Evolutionary conservation across 2,113 vertebrate species (phyloP).

Genomic region (Uropsilus gracilis): DNA sequence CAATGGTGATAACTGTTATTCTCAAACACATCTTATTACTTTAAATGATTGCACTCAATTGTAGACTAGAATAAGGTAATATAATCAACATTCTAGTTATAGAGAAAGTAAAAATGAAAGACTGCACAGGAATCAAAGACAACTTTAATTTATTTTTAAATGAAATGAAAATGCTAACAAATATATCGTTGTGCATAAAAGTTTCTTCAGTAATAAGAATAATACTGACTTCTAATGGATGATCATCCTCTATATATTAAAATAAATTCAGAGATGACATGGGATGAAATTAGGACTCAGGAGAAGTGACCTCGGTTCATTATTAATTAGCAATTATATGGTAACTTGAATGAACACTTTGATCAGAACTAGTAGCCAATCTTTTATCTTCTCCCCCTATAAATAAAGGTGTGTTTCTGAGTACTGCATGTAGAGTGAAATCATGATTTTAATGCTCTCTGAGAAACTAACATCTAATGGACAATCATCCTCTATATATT

Average conservation of each 20-base stretch:
- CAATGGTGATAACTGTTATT: no score
- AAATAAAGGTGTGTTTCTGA: neutral
- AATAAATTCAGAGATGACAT: neutral
- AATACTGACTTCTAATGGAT: no score
- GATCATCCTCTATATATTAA: no score
- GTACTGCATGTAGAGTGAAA: neutral
- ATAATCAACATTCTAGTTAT: neutral
- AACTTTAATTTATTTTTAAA: neutral
- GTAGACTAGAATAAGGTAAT: neutral
- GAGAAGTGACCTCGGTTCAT: neutral
- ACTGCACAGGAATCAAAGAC: neutral
- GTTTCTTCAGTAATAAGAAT: neutral
- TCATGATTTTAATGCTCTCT: neutral
- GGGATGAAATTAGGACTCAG: neutral
- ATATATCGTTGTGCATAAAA: neutral
- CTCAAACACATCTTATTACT: no score
- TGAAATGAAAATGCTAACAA: neutral
- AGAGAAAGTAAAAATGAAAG: neutral
- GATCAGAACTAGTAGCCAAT: neutral
- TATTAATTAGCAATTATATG: neutral
- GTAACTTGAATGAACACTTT: neutral
- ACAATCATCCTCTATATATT: neutral
- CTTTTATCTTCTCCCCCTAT: rapidly evolving
- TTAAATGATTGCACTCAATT: no score
- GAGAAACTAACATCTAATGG: neutral